Percentiles rank a stretch among this genome's conserved stretches.
phyloP scores from a whole-genome alignment of 2,113 vertebrate genomes.

The Andinoacara biseriatus region DNA sequence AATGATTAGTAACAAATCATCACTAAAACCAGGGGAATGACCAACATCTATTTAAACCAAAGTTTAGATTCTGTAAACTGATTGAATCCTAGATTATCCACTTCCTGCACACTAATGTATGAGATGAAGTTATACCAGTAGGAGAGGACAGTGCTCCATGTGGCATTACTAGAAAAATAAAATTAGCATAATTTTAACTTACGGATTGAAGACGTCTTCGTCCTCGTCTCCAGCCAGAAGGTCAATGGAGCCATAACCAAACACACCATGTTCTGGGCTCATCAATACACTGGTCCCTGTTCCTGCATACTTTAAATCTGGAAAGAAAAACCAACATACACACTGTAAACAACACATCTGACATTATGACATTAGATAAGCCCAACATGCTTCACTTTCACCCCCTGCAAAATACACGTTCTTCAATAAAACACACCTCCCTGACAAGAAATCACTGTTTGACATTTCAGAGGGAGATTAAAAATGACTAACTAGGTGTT shows the following conservation, averaged over 20 bases:
- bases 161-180: neutral
- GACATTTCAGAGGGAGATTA: neutral
- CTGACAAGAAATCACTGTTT: too few relatives aligned
- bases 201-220: slow-evolving; percentile 78
- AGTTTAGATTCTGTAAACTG: neutral
- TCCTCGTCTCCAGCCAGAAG: slow-evolving; percentile 75
- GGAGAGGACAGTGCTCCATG: neutral
- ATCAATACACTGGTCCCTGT: slow-evolving; percentile 47
- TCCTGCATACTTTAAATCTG: slow-evolving; percentile 57
- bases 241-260: slow-evolving; percentile 73
- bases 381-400: neutral
- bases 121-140: neutral
- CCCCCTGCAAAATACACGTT: too few relatives aligned
- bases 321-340: neutral
- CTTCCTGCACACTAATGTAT: neutral
- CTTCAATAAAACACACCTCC: too few relatives aligned
- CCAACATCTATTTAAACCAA: neutral
- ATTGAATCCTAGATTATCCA: neutral
- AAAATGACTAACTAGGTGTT: neutral
- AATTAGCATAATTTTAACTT: slow-evolving; percentile 33
- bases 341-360: neutral
- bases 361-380: neutral
- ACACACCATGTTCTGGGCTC: slow-evolving; percentile 79
- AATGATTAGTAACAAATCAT: neutral
- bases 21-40: neutral